These are phyloP conservation scores for Cataglyphis livida DNA, from an alignment of 2,888 invertebrate genomes.

Conservation along the genomic window DNA sequence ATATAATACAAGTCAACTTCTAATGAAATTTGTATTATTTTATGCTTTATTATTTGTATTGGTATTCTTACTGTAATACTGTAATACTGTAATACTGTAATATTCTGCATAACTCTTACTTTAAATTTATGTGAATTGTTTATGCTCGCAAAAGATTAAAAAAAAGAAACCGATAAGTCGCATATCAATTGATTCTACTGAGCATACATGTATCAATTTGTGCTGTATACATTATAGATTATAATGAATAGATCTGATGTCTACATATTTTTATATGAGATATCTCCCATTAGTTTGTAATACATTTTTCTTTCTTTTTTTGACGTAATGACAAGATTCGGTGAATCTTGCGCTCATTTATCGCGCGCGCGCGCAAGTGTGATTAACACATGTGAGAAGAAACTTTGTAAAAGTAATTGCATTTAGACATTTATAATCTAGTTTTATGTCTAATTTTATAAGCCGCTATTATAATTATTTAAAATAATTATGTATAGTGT, in stretches of 20 bases:
- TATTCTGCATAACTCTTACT: neutral
- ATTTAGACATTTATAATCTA: neutral
- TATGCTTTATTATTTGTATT: neutral
- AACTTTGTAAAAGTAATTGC: neutral
- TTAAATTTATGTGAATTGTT: neutral
- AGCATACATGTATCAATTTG: neutral
- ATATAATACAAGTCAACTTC: neutral
- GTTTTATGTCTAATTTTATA: neutral
- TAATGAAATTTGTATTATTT: neutral
- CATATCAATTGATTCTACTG: neutral
- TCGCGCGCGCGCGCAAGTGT: neutral
- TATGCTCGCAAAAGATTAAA: conserved; percentile 5
- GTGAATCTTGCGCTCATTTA: neutral
- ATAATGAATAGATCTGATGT: conserved; percentile 14
- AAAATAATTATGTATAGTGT: neutral
- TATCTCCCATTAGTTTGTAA: neutral
- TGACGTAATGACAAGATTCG: neutral
- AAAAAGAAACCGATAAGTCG: neutral
- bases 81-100: too few relatives aligned
- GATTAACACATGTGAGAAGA: conserved; percentile 1
- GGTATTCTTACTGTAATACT: neutral
- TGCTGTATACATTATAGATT: neutral
- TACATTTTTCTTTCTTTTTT: neutral
- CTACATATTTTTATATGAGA: neutral
- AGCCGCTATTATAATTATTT: neutral